Evolutionary conservation across 1,140 invertebrate species (phyloP).

Genomic region (Oryzaephilus surinamensis): DNA sequence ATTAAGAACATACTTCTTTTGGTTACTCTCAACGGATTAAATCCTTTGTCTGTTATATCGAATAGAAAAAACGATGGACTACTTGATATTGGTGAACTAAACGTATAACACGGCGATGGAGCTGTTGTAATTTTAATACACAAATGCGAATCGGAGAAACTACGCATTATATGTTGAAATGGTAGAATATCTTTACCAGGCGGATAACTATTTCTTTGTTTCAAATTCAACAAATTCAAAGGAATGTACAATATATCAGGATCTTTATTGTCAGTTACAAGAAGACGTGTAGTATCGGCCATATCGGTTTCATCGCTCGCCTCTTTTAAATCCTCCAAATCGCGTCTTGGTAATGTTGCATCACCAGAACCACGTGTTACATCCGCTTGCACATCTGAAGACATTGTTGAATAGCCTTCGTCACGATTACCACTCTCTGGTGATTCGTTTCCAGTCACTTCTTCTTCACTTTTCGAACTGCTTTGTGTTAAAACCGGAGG

Average conservation of each 20-base stretch:
- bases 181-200: conserved; percentile 53
- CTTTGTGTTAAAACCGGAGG: conserved; percentile 30
- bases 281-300: conserved; percentile 40
- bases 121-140: conserved; percentile 53
- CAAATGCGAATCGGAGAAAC: conserved; percentile 61
- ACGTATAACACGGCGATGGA: conserved; percentile 40
- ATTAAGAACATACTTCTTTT: too few species aligned
- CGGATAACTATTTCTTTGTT: conserved; percentile 58
- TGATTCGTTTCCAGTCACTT: conserved; percentile 46
- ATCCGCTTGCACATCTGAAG: conserved; percentile 71
- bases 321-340: conserved; percentile 59
- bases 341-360: conserved; percentile 44
- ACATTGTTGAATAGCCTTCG: conserved; percentile 85
- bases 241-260: conserved; percentile 60
- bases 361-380: conserved; percentile 29
- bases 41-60: conserved; percentile 40
- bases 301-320: conserved; percentile 57
- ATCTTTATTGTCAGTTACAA: conserved; percentile 45
- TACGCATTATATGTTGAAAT: conserved; percentile 59
- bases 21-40: conserved; percentile 38
- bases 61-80: conserved; percentile 45
- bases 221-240: conserved; percentile 51
- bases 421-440: conserved; percentile 66
- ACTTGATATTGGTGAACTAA: conserved; percentile 45
- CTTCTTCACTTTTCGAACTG: conserved; percentile 36